Base-by-base conservation (phyloP, 1,140 invertebrate species). In the Heliothis subflexa region DNA sequence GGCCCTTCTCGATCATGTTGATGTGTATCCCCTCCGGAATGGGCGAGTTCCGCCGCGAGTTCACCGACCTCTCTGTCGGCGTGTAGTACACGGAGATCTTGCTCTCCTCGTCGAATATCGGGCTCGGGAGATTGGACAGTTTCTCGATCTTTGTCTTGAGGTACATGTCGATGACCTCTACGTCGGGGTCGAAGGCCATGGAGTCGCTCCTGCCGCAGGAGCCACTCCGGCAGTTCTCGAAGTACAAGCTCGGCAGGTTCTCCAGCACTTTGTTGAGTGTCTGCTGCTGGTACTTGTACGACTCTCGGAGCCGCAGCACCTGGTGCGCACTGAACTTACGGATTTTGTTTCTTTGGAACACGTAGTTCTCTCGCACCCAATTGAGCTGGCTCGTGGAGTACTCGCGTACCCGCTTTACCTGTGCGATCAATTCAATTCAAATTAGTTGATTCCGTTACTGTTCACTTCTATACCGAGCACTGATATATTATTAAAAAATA, bases 251-350 rank as follows among this genome's bases (percentile, higher is more conserved):
- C n/a, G 98, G 98, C 82, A 99, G 95, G 88, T 98, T 99, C 89
- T 99, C 98, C 49, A 99, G 90, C 1, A 99, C 97, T 91, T 99
- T 99, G 93, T 99, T 98, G 9, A 99, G 93, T 3, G 98, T 98
- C 91, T 98, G 98, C 90, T 99, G 98, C 90, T 99, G 98, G 86
- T 98, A 98, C 93, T 99, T 99, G 95, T 98, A 99, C 7, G 98
- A 98, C 91, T 99, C 98, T 9, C 98, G 96, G 3, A 99, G 94
- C 61, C 98, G 95, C 14, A 99, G 93, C 49, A 99, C 96, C 91
- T 99, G 98, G 86, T 98, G 97, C 0, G 98, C 97, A 91, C 98
- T 98, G 94, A 99, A 99, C 91, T 99, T 99, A 14, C 98, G 95
- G 72, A 99, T 98, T 86, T 98, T 97, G 89, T 99, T 98, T 14